These are phyloP conservation scores for Merops nubicus DNA, from an alignment of 2,113 vertebrate genomes.

Conservation along the genomic window DNA sequence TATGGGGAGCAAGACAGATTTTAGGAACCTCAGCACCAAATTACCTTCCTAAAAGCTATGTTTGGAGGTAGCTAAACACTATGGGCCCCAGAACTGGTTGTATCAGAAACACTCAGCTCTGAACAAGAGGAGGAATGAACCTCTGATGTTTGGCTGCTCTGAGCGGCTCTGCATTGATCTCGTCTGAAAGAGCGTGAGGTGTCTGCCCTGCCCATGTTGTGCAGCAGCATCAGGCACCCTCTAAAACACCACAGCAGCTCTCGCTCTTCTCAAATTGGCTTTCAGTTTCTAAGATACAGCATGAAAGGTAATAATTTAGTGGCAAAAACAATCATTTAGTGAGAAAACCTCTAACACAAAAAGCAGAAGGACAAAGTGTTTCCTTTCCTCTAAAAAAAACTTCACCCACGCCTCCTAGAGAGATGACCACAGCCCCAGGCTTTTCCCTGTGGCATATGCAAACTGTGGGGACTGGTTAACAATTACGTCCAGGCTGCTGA, in stretches of 20 bases:
- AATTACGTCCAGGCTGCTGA: neutral
- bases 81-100: accelerated
- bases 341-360: neutral
- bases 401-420: neutral
- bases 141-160: neutral
- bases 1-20: neutral
- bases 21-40: neutral
- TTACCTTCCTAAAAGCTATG: neutral
- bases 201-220: neutral
- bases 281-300: neutral
- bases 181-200: neutral
- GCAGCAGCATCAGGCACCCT: neutral
- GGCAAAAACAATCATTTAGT: neutral
- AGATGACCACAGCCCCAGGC: neutral
- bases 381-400: neutral
- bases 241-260: neutral
- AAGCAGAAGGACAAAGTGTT: neutral
- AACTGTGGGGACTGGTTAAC: neutral
- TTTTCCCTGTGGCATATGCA: neutral
- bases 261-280: neutral
- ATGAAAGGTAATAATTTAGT: neutral
- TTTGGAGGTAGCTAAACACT: neutral
- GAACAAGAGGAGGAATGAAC: neutral
- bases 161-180: neutral
- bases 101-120: neutral